Conservation (phyloP, 2,113 vertebrate genomes). For the Chionodraco myersi region DNA sequence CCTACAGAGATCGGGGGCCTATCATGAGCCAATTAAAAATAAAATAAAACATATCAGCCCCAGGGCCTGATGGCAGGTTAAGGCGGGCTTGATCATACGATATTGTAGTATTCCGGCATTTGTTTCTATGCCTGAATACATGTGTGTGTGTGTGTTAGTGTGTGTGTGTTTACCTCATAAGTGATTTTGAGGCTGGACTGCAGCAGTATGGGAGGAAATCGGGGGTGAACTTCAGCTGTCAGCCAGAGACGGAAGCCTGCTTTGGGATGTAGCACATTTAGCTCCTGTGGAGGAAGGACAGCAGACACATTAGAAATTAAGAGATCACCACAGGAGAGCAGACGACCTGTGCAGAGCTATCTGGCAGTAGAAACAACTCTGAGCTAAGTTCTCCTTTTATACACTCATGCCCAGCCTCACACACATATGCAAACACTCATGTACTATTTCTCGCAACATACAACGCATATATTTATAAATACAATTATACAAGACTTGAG, state of each 20-base stretch:
- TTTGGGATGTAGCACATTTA: conserved; percentile 92
- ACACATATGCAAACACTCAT: neutral
- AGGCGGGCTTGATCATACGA: neutral
- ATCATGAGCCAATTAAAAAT: too few relatives aligned
- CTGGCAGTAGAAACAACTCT: neutral
- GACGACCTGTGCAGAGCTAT: neutral
- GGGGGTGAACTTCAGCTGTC: conserved; percentile 93
- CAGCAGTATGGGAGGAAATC: conserved; percentile 92
- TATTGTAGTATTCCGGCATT: neutral
- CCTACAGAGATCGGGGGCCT: too few relatives aligned
- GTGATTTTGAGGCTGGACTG: conserved; percentile 98
- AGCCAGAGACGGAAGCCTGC: conserved; percentile 96
- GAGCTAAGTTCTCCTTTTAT: neutral
- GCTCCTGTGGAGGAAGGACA: conserved; percentile 84
- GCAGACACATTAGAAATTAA: conserved; percentile 24
- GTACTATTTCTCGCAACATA: neutral
- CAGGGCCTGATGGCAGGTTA: too few relatives aligned
- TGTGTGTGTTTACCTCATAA: conserved; percentile 88
- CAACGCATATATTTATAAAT: neutral
- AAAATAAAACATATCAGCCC: too few relatives aligned
- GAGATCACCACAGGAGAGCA: neutral
- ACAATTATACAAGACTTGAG: neutral
- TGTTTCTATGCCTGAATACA: neutral
- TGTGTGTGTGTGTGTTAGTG: neutral
- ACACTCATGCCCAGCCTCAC: neutral